Base-by-base conservation (phyloP, 2,797 vertebrate species). In the Esox lucius region DNA sequence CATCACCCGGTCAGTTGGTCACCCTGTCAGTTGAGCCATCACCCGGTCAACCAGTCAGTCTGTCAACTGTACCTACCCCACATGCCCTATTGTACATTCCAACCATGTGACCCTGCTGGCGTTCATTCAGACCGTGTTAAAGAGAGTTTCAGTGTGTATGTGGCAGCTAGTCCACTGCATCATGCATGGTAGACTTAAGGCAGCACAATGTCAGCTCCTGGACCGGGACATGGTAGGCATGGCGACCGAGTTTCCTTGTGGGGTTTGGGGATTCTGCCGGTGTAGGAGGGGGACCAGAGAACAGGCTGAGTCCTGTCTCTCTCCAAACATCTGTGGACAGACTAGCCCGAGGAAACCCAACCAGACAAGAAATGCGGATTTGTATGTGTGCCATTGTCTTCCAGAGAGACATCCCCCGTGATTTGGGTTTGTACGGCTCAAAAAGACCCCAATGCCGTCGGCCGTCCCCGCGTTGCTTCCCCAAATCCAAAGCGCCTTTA, bases 311-410 rank as follows among this genome's bases (percentile, higher is more conserved):
- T 80, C 85, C 87, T 90, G 88, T 88, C 89, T 70, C 69, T 88
- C 81, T 88, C 78, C 90, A 92, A 93, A 92, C 91, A 72, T 84
- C 82, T 83, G 85, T 79, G 81, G 87, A 78, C 91, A 91, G 89
- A 91, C 82, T 49, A 82, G 83, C 87, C 91, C 7, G 73, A 91
- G 89, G 88, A 87, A 48, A 77, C 77, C 42, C 42, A 12, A 46
- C 42, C 12, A 68, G 71, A 84, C 78, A 78, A 75, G 84, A 79
- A 77, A 56, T 82, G 84, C 9, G 12, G 42, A 46, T 46, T 46
- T 5, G 3, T 46, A 46, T 2, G 42, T 4, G 70, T 78, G 71
- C 68, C n/a, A 26, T 31, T 67, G 2, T 68, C 24, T 67, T 1
- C 59, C 17, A 28, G 70, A 53, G n/a, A 65, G 71, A 71, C n/a